These are phyloP conservation scores for Sinonovacula constricta DNA, from an alignment of 1,140 invertebrate species.

Conservation along the genomic window DNA sequence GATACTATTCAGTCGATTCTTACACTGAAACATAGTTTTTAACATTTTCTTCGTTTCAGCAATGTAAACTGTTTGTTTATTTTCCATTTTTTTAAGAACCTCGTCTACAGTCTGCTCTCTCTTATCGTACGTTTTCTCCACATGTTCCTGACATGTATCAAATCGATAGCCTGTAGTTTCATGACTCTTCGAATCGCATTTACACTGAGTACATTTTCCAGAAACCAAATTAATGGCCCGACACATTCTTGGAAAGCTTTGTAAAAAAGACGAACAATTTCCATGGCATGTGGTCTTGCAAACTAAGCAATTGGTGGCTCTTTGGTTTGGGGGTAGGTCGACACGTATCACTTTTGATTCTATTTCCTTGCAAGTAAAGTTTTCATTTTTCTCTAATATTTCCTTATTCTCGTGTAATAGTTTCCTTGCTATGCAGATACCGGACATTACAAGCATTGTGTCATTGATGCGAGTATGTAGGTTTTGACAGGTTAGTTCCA, in stretches of 20 bases:
- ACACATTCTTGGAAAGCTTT: background rate
- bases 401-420: background rate
- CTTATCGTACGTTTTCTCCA: background rate
- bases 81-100: background rate
- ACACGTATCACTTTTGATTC: background rate
- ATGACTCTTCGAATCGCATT: background rate
- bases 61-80: background rate
- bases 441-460: background rate
- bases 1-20: background rate
- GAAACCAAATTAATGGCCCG: background rate
- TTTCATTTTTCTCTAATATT: background rate
- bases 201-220: background rate
- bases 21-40: background rate
- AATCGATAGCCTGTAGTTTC: too few relatives aligned
- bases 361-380: background rate
- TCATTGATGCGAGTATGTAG: background rate
- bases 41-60: too few relatives aligned
- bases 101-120: background rate
- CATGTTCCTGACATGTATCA: too few relatives aligned
- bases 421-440: background rate
- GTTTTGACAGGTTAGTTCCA: background rate
- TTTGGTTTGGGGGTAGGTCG: background rate
- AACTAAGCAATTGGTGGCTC: background rate
- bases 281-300: constrained; percentile 1
- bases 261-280: background rate